Conservation (phyloP, 2,113 vertebrate species). For the Otolemur garnettii region DNA sequence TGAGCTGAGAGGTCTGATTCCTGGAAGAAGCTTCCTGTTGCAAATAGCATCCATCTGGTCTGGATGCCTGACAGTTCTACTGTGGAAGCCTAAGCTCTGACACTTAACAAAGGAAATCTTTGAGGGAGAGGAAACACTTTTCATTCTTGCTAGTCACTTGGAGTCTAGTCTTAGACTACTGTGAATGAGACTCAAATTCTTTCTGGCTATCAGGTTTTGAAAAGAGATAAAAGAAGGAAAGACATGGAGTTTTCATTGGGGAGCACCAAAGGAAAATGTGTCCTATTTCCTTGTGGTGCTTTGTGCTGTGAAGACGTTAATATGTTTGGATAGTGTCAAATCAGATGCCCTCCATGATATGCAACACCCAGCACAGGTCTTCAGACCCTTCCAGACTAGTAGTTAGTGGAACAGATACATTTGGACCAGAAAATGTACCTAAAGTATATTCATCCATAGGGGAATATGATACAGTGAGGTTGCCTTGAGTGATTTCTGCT, state of each 20-base stretch:
- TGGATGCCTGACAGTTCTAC: background rate
- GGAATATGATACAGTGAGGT: background rate
- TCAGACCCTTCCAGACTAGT: background rate
- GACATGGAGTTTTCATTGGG: background rate
- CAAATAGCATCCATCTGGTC: background rate
- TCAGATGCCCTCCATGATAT: background rate
- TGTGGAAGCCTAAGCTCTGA: background rate
- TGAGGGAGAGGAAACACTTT: background rate
- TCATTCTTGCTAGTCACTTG: background rate
- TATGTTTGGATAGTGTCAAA: background rate
- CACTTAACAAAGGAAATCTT: background rate
- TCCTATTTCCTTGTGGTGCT: background rate
- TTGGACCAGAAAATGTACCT: background rate
- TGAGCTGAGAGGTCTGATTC: background rate
- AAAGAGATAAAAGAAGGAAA: background rate
- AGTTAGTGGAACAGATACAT: background rate
- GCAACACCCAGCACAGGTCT: background rate
- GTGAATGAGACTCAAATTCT: constrained; percentile 13
- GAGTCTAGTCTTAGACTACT: background rate
- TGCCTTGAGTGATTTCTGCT: background rate
- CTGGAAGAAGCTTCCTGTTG: background rate
- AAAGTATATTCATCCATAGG: background rate
- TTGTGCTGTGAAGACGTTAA: background rate
- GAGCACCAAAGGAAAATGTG: background rate
- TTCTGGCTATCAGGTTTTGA: constrained; percentile 37